Base-by-base conservation (phyloP, 2,888 invertebrate species). In the Tetranychus truncatus region DNA sequence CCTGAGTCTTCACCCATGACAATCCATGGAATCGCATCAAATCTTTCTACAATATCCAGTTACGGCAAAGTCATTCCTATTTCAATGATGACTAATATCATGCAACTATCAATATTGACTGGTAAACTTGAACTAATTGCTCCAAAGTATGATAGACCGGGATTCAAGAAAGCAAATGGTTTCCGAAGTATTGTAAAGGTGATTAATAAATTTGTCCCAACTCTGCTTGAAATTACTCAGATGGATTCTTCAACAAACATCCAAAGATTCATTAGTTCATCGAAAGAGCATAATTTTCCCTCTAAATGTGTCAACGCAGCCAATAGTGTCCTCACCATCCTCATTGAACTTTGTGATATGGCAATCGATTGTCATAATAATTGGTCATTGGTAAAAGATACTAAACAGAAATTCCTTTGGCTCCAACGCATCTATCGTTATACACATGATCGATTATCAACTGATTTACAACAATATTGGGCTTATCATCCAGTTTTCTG, bases 181-280 rank as follows among this genome's bases (percentile, higher is more conserved):
- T 69, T 24, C 8, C 69, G 69, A 6, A 69, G 20, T 20, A 69
- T 69, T 11, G 21, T 69, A 1, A 18, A 24, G 20, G 34, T 69
- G 20, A 69, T 69, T 1, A 69, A 69, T 21, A 69, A 69, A 69
- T 69, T 69, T 69, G 69, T 55, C 9, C 55, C 55, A 55, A 55
- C 15, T 15, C 15, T 55, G 55, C 11, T 55, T 55, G 15, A 55
- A 55, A 15, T 55, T 2, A 55, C 55, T 15, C 15, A 9, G 2
- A 9, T 55, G 9, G 55, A 55, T 55, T 55, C 11, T 55, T 9
- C 55, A 55, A 9, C 2, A 55, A 55, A 7, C 15, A 15, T 55
- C 6, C 55, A 55, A 55, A 9, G 15, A 55, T 7, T 55, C 11
- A 55, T 55, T 55, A 55, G 15, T 55, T 6, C 9, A 5, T 15